These are phyloP conservation scores for Eulemur rubriventer DNA, from an alignment of 2,797 vertebrate genomes.

Conservation along the genomic window DNA sequence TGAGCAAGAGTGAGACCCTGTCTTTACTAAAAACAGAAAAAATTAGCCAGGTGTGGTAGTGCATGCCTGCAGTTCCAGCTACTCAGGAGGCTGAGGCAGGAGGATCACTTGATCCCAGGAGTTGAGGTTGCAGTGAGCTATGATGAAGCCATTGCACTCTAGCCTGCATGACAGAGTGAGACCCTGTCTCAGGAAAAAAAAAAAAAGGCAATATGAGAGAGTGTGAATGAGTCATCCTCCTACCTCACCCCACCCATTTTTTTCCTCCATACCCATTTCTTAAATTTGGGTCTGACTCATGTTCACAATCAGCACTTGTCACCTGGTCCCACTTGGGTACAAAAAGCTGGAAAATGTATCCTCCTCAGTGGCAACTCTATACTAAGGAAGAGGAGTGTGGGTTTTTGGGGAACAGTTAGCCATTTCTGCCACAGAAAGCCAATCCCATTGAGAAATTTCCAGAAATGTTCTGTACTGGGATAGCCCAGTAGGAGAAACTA, in stretches of 20 bases:
- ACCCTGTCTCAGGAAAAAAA: no score
- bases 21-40: neutral
- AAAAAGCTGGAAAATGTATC: neutral
- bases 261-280: neutral
- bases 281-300: neutral
- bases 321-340: neutral
- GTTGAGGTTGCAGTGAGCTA: neutral
- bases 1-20: neutral
- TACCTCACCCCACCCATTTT: neutral
- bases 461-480: neutral
- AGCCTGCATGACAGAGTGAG: neutral
- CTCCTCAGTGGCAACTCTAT: neutral
- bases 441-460: neutral
- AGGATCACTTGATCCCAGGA: neutral
- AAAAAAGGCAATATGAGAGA: neutral
- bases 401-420: neutral
- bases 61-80: neutral
- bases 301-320: neutral
- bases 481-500: neutral
- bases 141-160: neutral
- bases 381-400: neutral
- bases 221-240: neutral
- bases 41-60: neutral
- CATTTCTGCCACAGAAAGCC: neutral
- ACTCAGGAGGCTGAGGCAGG: neutral